A percentile compares a stretch with the other conserved stretches of the same genome.
These are phyloP conservation scores for Galbula dea DNA, from an alignment of 2,113 vertebrate species.

Conservation along the genomic window DNA sequence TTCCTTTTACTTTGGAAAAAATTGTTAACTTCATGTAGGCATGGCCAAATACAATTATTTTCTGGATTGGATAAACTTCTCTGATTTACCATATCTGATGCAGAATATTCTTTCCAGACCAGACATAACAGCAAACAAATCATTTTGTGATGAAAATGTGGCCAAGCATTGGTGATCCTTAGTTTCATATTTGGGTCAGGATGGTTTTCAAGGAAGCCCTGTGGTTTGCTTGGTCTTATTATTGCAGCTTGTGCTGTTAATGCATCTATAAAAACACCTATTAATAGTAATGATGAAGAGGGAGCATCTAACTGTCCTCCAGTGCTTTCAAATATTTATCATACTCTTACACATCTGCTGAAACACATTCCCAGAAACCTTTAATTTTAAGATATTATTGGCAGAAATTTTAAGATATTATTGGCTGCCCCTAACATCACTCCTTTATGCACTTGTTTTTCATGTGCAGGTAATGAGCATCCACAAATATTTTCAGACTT, in stretches of 20 bases:
- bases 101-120: not conserved
- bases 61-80: not conserved
- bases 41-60: not conserved
- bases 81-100: not conserved
- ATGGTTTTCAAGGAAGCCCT: not conserved
- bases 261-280: not conserved
- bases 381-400: not conserved
- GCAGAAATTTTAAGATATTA: not conserved
- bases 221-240: not conserved
- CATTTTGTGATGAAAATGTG: not conserved
- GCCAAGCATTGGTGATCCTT: not conserved
- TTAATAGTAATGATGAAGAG: not conserved
- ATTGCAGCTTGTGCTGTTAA: not conserved
- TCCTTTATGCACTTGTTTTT: not conserved
- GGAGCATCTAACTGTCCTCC: not conserved
- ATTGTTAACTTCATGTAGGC: not conserved
- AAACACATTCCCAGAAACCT: not conserved
- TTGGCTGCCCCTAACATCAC: not conserved
- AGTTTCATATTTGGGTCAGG: not conserved
- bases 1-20: not conserved
- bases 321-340: conserved; percentile 4
- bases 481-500: not conserved
- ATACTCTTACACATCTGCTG: not conserved
- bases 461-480: not conserved
- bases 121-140: not conserved